phyloP scores from a whole-genome alignment of 2,888 invertebrate species.

The Drosophila meridiana region DNA sequence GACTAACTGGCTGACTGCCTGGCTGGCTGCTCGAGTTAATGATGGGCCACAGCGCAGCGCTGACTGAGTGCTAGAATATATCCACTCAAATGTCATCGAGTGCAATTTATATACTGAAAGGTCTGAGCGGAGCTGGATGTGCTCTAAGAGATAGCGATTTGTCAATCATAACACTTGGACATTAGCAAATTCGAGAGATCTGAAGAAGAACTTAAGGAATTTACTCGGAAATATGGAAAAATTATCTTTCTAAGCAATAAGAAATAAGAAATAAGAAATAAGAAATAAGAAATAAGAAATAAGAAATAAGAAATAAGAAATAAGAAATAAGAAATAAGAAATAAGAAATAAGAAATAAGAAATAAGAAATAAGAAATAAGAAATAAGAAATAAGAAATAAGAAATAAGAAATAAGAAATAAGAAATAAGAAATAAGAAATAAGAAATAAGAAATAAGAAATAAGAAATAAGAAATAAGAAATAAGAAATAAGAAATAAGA shows the following conservation, averaged over 20 bases:
- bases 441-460: too few relatives aligned
- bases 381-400: too few relatives aligned
- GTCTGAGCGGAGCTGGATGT: background rate
- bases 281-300: background rate
- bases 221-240: too few relatives aligned
- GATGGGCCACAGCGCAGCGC: constrained; percentile 56
- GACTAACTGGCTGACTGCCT: constrained; percentile 29
- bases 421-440: too few relatives aligned
- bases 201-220: background rate
- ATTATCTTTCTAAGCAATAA: too few relatives aligned
- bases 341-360: background rate
- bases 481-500: too few relatives aligned
- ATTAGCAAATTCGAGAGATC: background rate
- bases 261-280: background rate
- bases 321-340: background rate
- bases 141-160: background rate
- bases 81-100: constrained; percentile 56
- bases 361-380: too few relatives aligned
- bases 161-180: constrained; percentile 3
- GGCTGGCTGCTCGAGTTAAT: constrained; percentile 78
- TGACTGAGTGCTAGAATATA: constrained; percentile 42
- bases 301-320: background rate
- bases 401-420: too few relatives aligned
- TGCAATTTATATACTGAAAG: constrained; percentile 23
- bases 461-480: too few relatives aligned